phyloP scores from a whole-genome alignment of 2,113 vertebrate genomes.

The Chamaetylas fuelleborni region DNA sequence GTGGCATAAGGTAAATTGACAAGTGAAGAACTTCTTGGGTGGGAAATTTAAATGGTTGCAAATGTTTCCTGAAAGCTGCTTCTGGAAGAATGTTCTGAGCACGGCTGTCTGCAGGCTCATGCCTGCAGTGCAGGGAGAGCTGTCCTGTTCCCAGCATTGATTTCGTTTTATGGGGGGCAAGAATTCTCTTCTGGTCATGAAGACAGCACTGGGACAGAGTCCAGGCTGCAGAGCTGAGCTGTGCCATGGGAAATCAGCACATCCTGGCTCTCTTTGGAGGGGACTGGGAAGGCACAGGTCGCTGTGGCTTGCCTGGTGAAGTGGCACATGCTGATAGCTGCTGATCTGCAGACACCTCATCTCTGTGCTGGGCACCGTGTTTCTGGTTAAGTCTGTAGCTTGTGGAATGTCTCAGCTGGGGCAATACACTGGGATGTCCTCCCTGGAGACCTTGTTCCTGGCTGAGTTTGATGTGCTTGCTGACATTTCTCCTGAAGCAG shows the following conservation, averaged over 20 bases:
- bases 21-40: conserved; percentile 53
- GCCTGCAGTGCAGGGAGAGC: background rate
- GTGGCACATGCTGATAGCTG: background rate
- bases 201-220: background rate
- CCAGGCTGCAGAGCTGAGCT: background rate
- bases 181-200: background rate
- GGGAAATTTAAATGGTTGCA: conserved; percentile 54
- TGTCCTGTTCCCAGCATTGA: background rate
- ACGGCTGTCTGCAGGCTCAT: background rate
- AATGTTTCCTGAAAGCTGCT: conserved; percentile 25
- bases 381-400: background rate
- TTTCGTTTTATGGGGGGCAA: background rate
- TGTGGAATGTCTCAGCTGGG: background rate
- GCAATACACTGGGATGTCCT: background rate
- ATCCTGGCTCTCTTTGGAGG: background rate
- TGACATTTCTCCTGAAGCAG: background rate
- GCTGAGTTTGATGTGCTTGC: background rate
- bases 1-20: conserved; percentile 59
- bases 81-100: background rate
- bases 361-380: background rate
- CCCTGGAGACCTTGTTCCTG: background rate
- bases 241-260: background rate
- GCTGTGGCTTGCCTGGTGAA: background rate
- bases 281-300: background rate
- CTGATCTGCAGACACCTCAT: background rate